These are phyloP conservation scores for Perithous albicinctus DNA, from an alignment of 2,888 invertebrate species.

Conservation along the genomic window DNA sequence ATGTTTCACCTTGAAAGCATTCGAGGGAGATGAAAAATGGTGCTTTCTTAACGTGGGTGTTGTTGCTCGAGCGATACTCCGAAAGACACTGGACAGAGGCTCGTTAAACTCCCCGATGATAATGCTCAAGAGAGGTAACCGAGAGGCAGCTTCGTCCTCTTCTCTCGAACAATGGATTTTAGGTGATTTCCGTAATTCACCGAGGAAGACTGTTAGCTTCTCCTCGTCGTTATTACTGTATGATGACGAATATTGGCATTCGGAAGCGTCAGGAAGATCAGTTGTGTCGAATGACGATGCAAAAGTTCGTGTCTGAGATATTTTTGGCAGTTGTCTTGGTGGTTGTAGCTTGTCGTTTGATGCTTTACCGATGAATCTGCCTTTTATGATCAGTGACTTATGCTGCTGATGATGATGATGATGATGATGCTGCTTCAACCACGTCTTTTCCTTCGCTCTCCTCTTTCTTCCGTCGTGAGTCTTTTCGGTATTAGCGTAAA, in stretches of 20 bases:
- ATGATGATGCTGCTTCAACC: neutral
- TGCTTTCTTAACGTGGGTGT: conserved; percentile 34
- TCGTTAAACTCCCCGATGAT: conserved; percentile 13
- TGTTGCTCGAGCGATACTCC: conserved; percentile 49
- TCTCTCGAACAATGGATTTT: neutral
- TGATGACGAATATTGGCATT: conserved; percentile 6
- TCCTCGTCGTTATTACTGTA: neutral
- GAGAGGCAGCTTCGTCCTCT: neutral
- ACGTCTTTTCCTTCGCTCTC: conserved; percentile 18
- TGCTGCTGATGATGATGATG: neutral
- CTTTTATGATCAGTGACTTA: neutral
- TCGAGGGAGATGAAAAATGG: conserved; percentile 25
- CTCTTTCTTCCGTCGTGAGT: conserved; percentile 27
- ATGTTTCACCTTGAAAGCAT: conserved; percentile 40
- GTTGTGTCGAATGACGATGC: neutral
- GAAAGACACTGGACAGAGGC: conserved; percentile 61
- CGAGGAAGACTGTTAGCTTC: neutral
- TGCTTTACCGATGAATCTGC: neutral
- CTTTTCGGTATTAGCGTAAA: conserved; percentile 26
- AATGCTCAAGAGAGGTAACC: conserved; percentile 8
- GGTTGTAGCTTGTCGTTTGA: neutral
- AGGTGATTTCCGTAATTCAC: neutral
- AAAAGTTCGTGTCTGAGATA: neutral
- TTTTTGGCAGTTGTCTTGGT: neutral
- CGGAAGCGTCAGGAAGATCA: neutral